Base-by-base conservation (phyloP, 2,797 vertebrate genomes). In the Oophaga sylvatica region DNA sequence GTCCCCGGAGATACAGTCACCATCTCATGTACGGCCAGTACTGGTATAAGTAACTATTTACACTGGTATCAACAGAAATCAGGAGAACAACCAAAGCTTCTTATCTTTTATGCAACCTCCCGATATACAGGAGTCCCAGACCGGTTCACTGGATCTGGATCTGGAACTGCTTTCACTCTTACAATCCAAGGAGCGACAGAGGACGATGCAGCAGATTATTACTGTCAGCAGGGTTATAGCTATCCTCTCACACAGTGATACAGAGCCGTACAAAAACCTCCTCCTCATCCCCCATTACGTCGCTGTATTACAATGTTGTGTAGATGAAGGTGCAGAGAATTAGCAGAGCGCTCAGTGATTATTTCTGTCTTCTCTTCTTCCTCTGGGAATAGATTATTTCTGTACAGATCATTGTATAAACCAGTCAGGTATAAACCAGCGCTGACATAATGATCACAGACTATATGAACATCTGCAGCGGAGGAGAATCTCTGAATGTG, bases 101-200 rank as follows among this genome's bases (percentile, higher is more conserved):
- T 86, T 26, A 45, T 86, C 45, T 62, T 35, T 12, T 0, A 7
- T 19, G 81, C 86, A 48, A 68, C 1, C 22, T 78, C 0, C 45
- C 29, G 70, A 29, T 0, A 62, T 2, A 6, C 82, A 2, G 57
- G 87, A 41, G 48, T 73, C 76, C 57, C 87, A 48, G 57, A 65
- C 8, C 53, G 67, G 56, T 84, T 88, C 80, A 65, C n/a, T 65
- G 80, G 80, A 63, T 79, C 77, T 79, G 48, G 48, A 53, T 53
- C 48, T 9, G 48, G 48, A 53, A 53, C 48, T 53, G 48, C 7
- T 53, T 53, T 31, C 26, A 79, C 26, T 31, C 29, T 79, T 17
- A 79, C 26, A 19, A 79, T 79, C 48, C 19, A 0, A 17, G 15
- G 12, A n/a, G 26, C 60, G 26, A 79, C 26, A 29, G 77, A 31